Evolutionary conservation across 1,140 invertebrate species (phyloP).

Genomic region (Drosophila kikkawai): DNA sequence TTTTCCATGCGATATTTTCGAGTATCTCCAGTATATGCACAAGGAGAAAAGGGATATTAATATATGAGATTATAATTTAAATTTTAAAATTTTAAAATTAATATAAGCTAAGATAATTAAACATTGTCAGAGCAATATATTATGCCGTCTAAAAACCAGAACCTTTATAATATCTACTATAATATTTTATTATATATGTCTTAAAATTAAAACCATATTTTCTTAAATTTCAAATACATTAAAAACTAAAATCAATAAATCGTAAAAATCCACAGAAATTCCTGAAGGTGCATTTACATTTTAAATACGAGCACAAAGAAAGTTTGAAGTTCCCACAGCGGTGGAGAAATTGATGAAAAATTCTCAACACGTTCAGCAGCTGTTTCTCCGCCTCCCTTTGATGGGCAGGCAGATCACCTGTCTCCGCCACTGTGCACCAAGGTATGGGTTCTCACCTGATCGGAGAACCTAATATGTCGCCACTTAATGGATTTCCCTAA

Average conservation of each 20-base stretch:
- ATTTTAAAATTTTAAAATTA: too few species aligned
- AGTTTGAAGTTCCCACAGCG: constrained; percentile 60
- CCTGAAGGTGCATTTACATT: constrained; percentile 20
- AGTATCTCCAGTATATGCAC: constrained; percentile 14
- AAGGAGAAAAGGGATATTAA: background rate
- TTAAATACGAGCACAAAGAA: constrained; percentile 48
- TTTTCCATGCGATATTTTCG: constrained; percentile 39
- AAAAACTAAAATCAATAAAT: background rate
- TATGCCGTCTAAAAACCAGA: background rate
- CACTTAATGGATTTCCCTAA: constrained; percentile 17
- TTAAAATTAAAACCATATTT: background rate
- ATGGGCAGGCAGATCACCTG: constrained; percentile 40
- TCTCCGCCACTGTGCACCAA: constrained; percentile 2
- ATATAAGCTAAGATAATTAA: background rate
- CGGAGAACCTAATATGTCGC: constrained; percentile 28
- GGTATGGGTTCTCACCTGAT: constrained; percentile 23
- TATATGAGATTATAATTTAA: background rate
- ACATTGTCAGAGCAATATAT: background rate
- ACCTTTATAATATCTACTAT: too few species aligned
- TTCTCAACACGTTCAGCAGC: constrained; percentile 63
- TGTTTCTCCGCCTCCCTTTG: constrained; percentile 35
- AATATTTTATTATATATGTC: background rate
- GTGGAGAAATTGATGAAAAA: constrained; percentile 57
- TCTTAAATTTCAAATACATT: background rate
- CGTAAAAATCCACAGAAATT: background rate